Percentiles rank a stretch among this genome's conserved stretches.
phyloP scores from a whole-genome alignment of 2,113 vertebrate species.

The Rhinichthys klamathensis region DNA sequence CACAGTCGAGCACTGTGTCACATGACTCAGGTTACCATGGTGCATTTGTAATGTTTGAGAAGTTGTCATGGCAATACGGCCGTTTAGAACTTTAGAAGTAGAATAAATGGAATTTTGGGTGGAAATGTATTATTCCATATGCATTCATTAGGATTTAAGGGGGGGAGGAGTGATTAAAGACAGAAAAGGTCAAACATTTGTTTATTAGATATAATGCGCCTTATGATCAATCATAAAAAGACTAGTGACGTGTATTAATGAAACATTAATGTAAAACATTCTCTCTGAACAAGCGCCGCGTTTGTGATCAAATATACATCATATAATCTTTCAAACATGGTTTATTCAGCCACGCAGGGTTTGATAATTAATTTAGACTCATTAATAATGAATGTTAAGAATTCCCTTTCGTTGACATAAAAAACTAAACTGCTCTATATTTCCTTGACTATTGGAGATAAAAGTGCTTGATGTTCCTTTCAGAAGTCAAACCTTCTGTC shows the following conservation, averaged over 20 bases:
- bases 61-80: neutral
- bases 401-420: neutral
- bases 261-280: neutral
- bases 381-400: neutral
- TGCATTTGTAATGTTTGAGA: neutral
- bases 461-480: too few species aligned
- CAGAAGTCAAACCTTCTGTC: too few species aligned
- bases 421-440: too few species aligned
- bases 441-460: too few species aligned
- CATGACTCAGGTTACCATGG: neutral
- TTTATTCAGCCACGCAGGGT: neutral
- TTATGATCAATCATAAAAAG: neutral
- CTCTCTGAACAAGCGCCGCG: too few species aligned
- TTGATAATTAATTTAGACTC: conserved; percentile 11
- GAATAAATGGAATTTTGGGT: too few species aligned
- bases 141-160: neutral
- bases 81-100: neutral
- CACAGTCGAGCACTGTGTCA: neutral
- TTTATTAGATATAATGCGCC: neutral
- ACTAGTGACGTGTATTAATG: neutral
- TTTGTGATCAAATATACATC: neutral
- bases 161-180: neutral
- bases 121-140: neutral
- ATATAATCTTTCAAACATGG: neutral
- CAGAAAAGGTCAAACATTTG: neutral